Evolutionary conservation across 2,113 vertebrate genomes (phyloP), one percentile per base, ranked within the genome.

Genomic region (Tor tambroides): DNA sequence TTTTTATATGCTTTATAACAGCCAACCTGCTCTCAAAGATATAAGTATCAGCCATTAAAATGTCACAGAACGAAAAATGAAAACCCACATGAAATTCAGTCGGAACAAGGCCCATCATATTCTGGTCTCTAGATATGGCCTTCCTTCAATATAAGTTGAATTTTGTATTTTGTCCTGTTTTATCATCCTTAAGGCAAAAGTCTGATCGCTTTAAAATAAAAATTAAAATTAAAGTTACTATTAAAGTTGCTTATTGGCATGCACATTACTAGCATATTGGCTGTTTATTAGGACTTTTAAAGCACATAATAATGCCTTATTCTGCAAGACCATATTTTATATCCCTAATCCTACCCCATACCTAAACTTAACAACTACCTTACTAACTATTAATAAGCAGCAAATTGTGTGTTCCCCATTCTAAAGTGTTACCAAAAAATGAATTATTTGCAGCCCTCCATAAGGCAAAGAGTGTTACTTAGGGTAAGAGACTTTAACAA

Each of bases 101-200:
- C 30, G 1, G 38, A 46, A 26, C 23, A 46, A 46, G 5, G 5
- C 38, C 38, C 12, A 7, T 26, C n/a, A 76, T 76, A 15, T 76
- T 28, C 6, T 49, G 38, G 41, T n/a, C 14, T 76, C 14, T 46
- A 76, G 41, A 76, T 76, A 49, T 49, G 74, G 41, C 41, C 12
- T 49, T 76, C 14, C 41, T 76, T 49, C 41, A 76, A 76, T 49
- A 76, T 0, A 76, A 46, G 10, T 76, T 76, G 12, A n/a, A 26
- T 28, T 75, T 75, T 26, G 72, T 46, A 26, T 46, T 76, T 76
- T 28, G 38, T 76, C 41, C 74, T 8, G 21, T 75, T 75, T 75
- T 46, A 75, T 75, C 38, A 75, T 75, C 23, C 26, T 26, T 74
- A 19, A 21, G 67, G 15, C 21, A 41, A 41, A 38, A 23, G 32